Evolutionary conservation across 1,140 invertebrate genomes (phyloP).

Genomic region (Drosophila subobscura): DNA sequence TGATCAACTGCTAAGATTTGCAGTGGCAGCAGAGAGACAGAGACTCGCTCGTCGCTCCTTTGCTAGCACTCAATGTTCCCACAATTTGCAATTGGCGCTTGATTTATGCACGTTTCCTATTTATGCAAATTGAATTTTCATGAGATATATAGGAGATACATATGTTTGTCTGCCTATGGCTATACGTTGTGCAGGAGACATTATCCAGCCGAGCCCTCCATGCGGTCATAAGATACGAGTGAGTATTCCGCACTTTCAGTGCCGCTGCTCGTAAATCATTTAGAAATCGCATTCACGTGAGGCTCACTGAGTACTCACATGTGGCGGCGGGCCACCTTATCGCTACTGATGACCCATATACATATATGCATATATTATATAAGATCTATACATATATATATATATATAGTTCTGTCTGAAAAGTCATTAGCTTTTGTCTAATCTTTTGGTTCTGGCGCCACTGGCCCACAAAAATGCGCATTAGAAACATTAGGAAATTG

Average conservation of each 20-base stretch:
- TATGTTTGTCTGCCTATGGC: slow-evolving; percentile 25
- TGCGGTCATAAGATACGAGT: slow-evolving; percentile 46
- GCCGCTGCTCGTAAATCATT: slow-evolving; percentile 62
- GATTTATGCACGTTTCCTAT: slow-evolving; percentile 27
- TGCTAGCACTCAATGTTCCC: slow-evolving; percentile 13
- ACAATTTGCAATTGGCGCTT: slow-evolving; percentile 30
- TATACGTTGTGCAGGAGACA: slow-evolving; percentile 30
- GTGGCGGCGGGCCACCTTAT: slow-evolving; percentile 19
- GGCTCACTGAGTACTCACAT: slow-evolving; percentile 29
- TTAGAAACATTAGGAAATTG: slow-evolving; percentile 42
- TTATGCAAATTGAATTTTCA: slow-evolving; percentile 41
- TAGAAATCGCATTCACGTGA: slow-evolving; percentile 66
- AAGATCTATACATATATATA: slow-evolving; percentile 1
- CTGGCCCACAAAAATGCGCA: slow-evolving; percentile 56
- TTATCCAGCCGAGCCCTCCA: slow-evolving; percentile 10
- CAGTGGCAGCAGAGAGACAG: too few relatives aligned
- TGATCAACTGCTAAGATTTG: slow-evolving; percentile 73
- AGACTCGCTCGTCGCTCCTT: background rate
- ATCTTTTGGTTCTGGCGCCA: slow-evolving; percentile 30
- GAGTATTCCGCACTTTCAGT: slow-evolving; percentile 32
- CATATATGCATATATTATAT: slow-evolving; percentile 6
- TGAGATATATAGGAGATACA: background rate
- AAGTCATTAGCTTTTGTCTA: slow-evolving; percentile 60
- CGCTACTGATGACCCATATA: slow-evolving; percentile 28
- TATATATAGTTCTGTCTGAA: slow-evolving; percentile 17